Evolutionary conservation across 2,888 invertebrate genomes (phyloP), one percentile per base, ranked within the genome.

Genomic region (Lacanobia wlatinum): DNA sequence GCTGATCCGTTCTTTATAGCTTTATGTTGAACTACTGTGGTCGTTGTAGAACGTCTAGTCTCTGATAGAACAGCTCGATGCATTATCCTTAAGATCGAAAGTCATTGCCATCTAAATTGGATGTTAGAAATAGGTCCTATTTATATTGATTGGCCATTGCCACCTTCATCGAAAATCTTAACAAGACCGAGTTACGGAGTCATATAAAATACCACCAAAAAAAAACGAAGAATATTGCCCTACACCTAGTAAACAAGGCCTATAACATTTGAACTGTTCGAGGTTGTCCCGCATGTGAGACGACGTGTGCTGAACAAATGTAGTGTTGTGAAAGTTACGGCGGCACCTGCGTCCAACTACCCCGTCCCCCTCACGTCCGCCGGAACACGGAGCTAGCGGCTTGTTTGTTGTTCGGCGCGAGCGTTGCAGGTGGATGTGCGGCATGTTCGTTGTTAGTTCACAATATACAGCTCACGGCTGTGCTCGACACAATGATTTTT

Each of bases 301-400:
- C 28, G 40, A 34, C 4, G 18, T 12, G 34, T 34, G 69, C 55
- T 62, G 46, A 71, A 55, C 64, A 52, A 59, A 55, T 72, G 40
- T 59, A 58, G 60, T 48, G n/a, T 50, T 71, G 48, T 53, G 48
- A 16, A 46, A 71, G 70, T 70, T 21, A 4, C n/a, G 52, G 9
- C 23, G 14, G 7, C 55, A 52, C 46, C 56, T 59, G 58, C 21
- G 21, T 10, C 21, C 18, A 7, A 7, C 0, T 21, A 1, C 6
- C 16, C 28, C 10, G 2, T 38, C 0, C 55, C 21, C 18, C 16
- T 1, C 14, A 23, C 43, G 28, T 55, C 28, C 55, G 3, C 34
- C 55, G 40, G 12, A n/a, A 40, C 38, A 46, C 59, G 28, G 5
- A 38, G n/a, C 60, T 34, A 6, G 34, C 34, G 34, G 48, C 56